A percentile compares a stretch with the other conserved stretches of the same genome.
These are phyloP conservation scores for Oppia nitens DNA, from an alignment of 1,140 invertebrate species.

Conservation along the genomic window DNA sequence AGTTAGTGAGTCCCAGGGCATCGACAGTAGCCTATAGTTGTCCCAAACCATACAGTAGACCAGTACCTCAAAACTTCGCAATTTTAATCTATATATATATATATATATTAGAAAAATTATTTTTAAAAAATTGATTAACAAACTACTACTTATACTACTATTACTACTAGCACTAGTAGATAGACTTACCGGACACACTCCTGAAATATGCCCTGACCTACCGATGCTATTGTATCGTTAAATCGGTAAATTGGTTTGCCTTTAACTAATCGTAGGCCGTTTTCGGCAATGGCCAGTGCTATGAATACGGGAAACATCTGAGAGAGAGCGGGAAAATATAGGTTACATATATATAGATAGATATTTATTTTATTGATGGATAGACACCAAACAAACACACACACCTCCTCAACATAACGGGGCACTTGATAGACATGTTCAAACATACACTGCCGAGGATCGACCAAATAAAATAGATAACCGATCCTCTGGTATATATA, in stretches of 20 bases:
- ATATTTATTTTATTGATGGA: no score
- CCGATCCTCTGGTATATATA: not conserved
- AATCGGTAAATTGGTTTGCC: constrained; percentile 8
- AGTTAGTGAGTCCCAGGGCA: constrained; percentile 53
- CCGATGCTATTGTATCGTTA: constrained; percentile 15
- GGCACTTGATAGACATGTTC: constrained; percentile 11
- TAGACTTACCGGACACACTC: constrained; percentile 18
- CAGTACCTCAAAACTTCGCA: constrained; percentile 48
- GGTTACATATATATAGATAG: not conserved
- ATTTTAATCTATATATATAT: constrained; percentile 47
- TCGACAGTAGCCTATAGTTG: constrained; percentile 44
- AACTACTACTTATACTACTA: no score
- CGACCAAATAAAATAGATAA: constrained; percentile 16
- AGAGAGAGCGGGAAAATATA: not conserved
- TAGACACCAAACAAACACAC: not conserved
- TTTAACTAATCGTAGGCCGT: not conserved
- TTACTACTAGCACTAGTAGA: no score
- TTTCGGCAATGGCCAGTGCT: constrained; percentile 12
- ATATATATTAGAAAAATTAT: no score
- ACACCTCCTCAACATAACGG: constrained; percentile 15
- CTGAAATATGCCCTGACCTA: constrained; percentile 15
- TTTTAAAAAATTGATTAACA: no score
- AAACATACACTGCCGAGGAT: constrained; percentile 14
- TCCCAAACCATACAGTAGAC: constrained; percentile 56
- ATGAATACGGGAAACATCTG: constrained; percentile 17